These are phyloP conservation scores for Phalanger gymnotis DNA, from an alignment of 2,797 vertebrate species.

Conservation along the genomic window DNA sequence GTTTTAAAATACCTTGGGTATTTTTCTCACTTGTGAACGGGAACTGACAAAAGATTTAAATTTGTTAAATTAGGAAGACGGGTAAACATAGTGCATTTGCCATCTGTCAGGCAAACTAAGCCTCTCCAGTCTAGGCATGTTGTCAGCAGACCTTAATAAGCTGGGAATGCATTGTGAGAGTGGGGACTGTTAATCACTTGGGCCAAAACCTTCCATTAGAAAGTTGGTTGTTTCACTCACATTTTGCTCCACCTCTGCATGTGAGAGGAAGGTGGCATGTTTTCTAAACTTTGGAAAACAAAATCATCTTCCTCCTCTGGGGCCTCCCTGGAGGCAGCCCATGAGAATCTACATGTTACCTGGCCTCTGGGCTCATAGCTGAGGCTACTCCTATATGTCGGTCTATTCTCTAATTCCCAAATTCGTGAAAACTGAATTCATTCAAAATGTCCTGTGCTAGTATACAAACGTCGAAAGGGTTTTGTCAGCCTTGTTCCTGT, in stretches of 20 bases:
- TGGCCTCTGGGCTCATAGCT: background rate
- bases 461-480: no score
- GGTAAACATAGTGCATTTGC: slow-evolving; percentile 70
- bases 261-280: background rate
- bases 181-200: slow-evolving; percentile 15
- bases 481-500: background rate
- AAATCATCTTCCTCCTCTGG: background rate
- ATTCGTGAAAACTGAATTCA: background rate
- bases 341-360: background rate
- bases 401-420: background rate
- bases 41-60: slow-evolving; percentile 52
- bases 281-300: slow-evolving; percentile 1
- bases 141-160: slow-evolving; percentile 50
- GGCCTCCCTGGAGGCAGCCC: background rate
- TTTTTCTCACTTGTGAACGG: slow-evolving; percentile 29
- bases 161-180: slow-evolving; percentile 47
- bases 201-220: slow-evolving; percentile 9
- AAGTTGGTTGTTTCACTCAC: slow-evolving; percentile 20
- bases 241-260: background rate
- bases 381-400: background rate
- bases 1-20: slow-evolving; percentile 21
- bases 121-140: slow-evolving; percentile 37
- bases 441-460: background rate
- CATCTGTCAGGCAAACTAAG: slow-evolving; percentile 68
- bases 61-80: slow-evolving; percentile 59